Conservation (phyloP, 2,797 vertebrate genomes). For the Acomys russatus region DNA sequence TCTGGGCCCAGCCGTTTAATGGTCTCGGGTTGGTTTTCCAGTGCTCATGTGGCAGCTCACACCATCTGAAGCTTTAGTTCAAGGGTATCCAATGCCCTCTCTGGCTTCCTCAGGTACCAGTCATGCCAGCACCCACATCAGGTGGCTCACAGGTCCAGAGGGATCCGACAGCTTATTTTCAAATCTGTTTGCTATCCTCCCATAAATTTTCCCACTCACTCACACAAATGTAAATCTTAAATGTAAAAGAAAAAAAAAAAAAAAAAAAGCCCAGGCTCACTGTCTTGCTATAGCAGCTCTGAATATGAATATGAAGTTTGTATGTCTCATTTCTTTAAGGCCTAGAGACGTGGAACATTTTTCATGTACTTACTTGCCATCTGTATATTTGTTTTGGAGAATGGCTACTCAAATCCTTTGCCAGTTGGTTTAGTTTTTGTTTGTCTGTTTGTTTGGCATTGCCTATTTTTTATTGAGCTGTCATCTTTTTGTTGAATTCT, state of each 20-base stretch:
- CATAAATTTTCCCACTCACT: background rate
- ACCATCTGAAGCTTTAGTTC: background rate
- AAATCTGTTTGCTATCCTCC: background rate
- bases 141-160: background rate
- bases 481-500: slow-evolving; percentile 49
- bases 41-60: background rate
- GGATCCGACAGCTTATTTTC: background rate
- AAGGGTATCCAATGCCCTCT: background rate
- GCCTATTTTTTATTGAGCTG: background rate
- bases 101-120: background rate
- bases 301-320: background rate
- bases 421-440: too few species aligned
- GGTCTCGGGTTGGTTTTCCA: background rate
- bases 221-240: background rate
- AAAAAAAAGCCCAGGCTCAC: background rate
- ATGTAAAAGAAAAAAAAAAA: background rate
- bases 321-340: slow-evolving; percentile 3
- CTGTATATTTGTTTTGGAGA: slow-evolving; percentile 49
- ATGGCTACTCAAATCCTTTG: slow-evolving; percentile 29
- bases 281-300: background rate
- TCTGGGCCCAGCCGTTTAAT: background rate
- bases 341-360: slow-evolving; percentile 2
- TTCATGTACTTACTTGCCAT: background rate
- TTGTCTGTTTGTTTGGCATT: too few species aligned
- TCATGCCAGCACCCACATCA: background rate